Evolutionary conservation across 2,888 invertebrate genomes (phyloP).

Genomic region (Pandemis cinnamomeana): DNA sequence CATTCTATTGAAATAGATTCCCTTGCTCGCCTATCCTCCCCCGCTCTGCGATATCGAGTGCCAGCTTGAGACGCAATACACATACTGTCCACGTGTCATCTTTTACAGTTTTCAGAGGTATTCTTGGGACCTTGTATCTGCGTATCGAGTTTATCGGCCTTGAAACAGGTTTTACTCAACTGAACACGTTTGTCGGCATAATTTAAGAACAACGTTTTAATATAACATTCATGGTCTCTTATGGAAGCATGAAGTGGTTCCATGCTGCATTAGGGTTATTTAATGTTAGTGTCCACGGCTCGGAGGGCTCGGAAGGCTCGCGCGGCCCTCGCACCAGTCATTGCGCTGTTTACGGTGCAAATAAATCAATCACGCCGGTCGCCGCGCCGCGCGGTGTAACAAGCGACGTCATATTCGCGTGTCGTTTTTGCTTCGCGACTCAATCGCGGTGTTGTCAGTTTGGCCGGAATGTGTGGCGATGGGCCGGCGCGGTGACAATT

Average conservation of each 20-base stretch:
- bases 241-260: constrained; percentile 20
- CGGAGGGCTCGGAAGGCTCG: constrained; percentile 46
- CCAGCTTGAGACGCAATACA: constrained; percentile 58
- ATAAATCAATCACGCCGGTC: constrained; percentile 65
- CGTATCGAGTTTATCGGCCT: constrained; percentile 6
- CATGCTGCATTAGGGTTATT: constrained; percentile 34
- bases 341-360: constrained; percentile 57
- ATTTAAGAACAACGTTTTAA: constrained; percentile 8
- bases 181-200: neutral
- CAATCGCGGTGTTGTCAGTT: constrained; percentile 57
- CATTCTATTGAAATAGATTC: constrained; percentile 82
- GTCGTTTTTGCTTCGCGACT: constrained; percentile 66
- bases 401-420: constrained; percentile 61
- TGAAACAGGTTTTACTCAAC: neutral
- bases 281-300: constrained; percentile 33
- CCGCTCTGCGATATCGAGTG: constrained; percentile 53
- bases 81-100: constrained; percentile 27
- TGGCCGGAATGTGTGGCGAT: constrained; percentile 58
- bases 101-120: constrained; percentile 37
- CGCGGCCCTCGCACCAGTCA: constrained; percentile 52
- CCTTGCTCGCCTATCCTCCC: constrained; percentile 68
- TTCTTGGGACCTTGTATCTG: constrained; percentile 15
- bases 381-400: constrained; percentile 55
- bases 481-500: constrained; percentile 69
- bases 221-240: neutral